Percentiles rank a stretch among this genome's conserved stretches.
These are phyloP conservation scores for Lepisosteus osseus DNA, from an alignment of 2,113 vertebrate species.

Conservation along the genomic window DNA sequence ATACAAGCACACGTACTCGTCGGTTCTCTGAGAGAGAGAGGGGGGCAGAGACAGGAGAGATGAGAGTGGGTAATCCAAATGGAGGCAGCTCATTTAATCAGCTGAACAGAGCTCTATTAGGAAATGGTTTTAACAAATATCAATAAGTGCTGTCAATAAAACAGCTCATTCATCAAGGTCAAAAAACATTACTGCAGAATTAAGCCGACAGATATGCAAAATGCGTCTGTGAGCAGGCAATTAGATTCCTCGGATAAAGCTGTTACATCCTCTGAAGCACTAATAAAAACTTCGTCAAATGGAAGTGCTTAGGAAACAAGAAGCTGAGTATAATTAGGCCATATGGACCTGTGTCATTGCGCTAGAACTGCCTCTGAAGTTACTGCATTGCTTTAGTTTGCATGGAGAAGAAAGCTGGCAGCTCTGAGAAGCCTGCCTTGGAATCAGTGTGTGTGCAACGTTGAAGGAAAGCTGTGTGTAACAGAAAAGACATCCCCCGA, in stretches of 20 bases:
- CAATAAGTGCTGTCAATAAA: conserved; percentile 67
- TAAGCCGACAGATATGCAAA: conserved; percentile 38
- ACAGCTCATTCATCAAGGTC: conserved; percentile 65
- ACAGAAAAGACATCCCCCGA: background rate
- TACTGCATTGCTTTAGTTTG: no score
- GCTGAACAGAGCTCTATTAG: conserved; percentile 64
- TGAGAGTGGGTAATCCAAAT: conserved; percentile 63
- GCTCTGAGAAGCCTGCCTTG: background rate
- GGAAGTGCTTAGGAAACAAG: background rate
- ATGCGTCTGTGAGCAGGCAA: conserved; percentile 45
- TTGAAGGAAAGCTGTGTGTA: background rate
- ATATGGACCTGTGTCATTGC: background rate
- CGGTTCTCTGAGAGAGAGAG: conserved; percentile 70
- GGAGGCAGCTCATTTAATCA: conserved; percentile 64
- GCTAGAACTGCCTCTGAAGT: no score
- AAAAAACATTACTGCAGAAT: conserved; percentile 50
- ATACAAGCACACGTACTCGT: conserved; percentile 66
- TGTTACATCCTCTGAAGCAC: conserved; percentile 38
- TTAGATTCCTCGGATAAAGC: conserved; percentile 37
- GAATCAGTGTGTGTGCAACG: background rate
- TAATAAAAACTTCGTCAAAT: conserved; percentile 6
- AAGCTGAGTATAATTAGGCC: conserved; percentile 5
- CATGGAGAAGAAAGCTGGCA: background rate
- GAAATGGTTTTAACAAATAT: conserved; percentile 63
- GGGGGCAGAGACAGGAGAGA: conserved; percentile 46